phyloP scores from a whole-genome alignment of 1,140 invertebrate species.

The Panagrolaimus sp. region DNA sequence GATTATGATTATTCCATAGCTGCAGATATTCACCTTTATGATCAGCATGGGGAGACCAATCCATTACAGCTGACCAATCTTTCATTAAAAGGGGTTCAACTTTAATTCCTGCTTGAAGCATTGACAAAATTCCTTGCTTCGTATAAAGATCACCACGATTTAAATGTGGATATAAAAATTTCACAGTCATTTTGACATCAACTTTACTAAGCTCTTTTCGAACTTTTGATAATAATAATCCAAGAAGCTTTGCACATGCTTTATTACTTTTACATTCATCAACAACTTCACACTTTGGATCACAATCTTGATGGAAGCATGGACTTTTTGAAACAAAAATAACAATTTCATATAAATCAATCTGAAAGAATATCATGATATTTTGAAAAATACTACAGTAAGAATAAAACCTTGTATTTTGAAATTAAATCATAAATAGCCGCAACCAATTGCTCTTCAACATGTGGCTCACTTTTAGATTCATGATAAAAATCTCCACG shows the following conservation, averaged over 20 bases:
- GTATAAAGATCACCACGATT: constrained; percentile 57
- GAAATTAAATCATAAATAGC: constrained; percentile 58
- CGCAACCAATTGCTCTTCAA: constrained; percentile 57
- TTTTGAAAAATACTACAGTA: not conserved
- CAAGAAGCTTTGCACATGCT: constrained; percentile 55
- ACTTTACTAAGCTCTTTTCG: constrained; percentile 57
- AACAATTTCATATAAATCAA: constrained; percentile 57
- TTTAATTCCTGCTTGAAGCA: constrained; percentile 58
- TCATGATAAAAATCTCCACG: constrained; percentile 58
- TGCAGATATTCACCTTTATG: constrained; percentile 58
- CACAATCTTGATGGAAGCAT: constrained; percentile 58
- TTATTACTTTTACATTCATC: constrained; percentile 58
- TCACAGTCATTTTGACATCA: constrained; percentile 55
- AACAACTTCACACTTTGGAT: constrained; percentile 57
- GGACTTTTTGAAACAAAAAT: constrained; percentile 57
- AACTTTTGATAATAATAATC: constrained; percentile 54
- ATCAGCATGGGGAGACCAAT: constrained; percentile 56
- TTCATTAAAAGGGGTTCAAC: constrained; percentile 56
- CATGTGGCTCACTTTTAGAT: constrained; percentile 55
- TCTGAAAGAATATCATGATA: constrained; percentile 36
- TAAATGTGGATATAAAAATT: constrained; percentile 56
- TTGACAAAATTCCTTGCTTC: constrained; percentile 57
- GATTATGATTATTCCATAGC: constrained; percentile 56
- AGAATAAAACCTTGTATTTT: constrained; percentile 50
- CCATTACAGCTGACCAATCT: constrained; percentile 58